Evolutionary conservation across 2,888 invertebrate species (phyloP), one percentile per base, ranked within the genome.

Genomic region (Idaea aversata): DNA sequence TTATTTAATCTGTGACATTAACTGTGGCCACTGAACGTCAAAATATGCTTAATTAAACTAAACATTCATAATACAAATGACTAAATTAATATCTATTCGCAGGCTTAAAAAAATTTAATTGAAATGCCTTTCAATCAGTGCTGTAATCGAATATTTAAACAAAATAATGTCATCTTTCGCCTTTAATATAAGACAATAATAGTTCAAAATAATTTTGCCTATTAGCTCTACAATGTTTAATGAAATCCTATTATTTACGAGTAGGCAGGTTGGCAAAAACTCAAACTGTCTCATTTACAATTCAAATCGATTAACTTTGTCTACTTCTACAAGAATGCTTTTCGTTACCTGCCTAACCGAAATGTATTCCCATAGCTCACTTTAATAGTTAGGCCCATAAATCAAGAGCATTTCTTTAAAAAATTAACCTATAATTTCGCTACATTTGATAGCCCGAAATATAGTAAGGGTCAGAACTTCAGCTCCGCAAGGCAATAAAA

Each of bases 1-100:
- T 77, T 75, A 86, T 86, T 85, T 83, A 83, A 80, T 80, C 79
- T 47, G 78, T 80, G 74, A 76, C 77, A 47, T 4, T 25, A 47
- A 10, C 47, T 13, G 73, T 75, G 77, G 78, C 80, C 78, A 71
- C 65, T 72, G 75, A 79, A 83, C 79, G 83, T 84, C 84, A 82
- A 83, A 84, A 83, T 82, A 85, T 73, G 62, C 70, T 67, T 71
- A 70, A 67, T 64, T 47, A 59, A 59, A 70, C 75, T 76, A 72
- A 71, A 57, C 66, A 70, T 73, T 73, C 70, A 72, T 72, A 70
- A 76, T 75, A 73, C 73, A 70, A 77, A 80, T 70, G 72, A 65
- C 67, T 71, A 64, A 72, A 79, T 76, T 76, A 76, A 74, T 72
- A 76, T 77, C 75, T 73, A 68, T 70, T 65, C 72, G 67, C 69